These are phyloP conservation scores for Cremastinae sp. DNA, from an alignment of 2,888 invertebrate species.

Conservation along the genomic window DNA sequence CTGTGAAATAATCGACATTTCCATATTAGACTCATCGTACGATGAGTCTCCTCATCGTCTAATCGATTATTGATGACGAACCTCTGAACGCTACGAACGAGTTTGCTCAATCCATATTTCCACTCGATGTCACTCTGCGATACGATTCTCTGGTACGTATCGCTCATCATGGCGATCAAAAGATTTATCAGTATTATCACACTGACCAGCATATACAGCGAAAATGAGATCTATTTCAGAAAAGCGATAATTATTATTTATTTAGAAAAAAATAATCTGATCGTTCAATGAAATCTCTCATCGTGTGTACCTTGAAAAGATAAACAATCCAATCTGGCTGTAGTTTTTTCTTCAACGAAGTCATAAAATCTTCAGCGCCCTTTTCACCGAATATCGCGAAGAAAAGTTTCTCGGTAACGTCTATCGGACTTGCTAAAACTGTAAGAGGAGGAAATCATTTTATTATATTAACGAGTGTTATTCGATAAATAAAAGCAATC, in stretches of 20 bases:
- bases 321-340: slow-evolving; percentile 93
- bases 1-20: slow-evolving; percentile 64
- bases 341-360: slow-evolving; percentile 75
- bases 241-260: not conserved
- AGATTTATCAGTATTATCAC: slow-evolving; percentile 99
- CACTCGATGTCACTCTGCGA: slow-evolving; percentile 89
- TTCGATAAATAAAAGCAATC: slow-evolving; percentile 20
- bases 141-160: slow-evolving; percentile 99
- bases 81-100: slow-evolving; percentile 88
- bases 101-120: slow-evolving; percentile 89
- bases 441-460: slow-evolving; percentile 78
- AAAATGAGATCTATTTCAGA: slow-evolving; percentile 84
- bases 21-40: too few relatives aligned
- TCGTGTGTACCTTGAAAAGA: slow-evolving; percentile 88
- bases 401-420: slow-evolving; percentile 98
- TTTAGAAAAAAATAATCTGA: too few relatives aligned
- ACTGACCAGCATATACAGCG: slow-evolving; percentile 98
- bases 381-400: slow-evolving; percentile 99
- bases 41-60: too few relatives aligned
- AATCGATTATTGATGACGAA: too few relatives aligned
- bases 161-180: slow-evolving; percentile 99
- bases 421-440: slow-evolving; percentile 94
- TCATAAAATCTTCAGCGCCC: slow-evolving; percentile 84
- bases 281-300: not conserved
- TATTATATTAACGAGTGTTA: slow-evolving; percentile 16